A percentile compares a stretch with the other conserved stretches of the same genome.
Conservation (phyloP, 2,113 vertebrate genomes). For the Synodontis membranacea region DNA sequence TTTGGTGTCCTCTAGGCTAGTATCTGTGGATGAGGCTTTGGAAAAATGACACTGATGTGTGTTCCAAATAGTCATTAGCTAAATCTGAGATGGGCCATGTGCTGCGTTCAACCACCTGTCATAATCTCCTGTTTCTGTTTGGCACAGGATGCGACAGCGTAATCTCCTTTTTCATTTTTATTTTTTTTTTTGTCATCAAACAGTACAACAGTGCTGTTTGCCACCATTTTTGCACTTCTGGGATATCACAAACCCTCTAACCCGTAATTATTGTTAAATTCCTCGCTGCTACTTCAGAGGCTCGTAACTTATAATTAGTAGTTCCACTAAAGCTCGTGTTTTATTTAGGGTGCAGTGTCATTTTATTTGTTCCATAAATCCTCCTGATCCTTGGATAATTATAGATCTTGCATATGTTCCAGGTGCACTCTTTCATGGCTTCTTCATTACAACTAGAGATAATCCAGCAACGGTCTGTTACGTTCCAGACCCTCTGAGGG, state of each 20-base stretch:
- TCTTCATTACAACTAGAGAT: not conserved
- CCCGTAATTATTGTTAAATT: conserved; percentile 8
- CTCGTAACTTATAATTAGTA: conserved; percentile 7
- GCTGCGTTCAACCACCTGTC: not conserved
- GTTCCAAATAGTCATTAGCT: not conserved
- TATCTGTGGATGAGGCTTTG: not conserved
- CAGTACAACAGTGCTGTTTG: not conserved
- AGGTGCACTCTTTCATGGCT: not conserved
- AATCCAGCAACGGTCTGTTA: not conserved
- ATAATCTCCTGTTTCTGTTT: not conserved
- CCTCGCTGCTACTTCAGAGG: not conserved
- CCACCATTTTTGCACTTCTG: not conserved
- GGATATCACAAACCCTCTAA: not conserved
- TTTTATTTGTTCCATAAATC: conserved; percentile 15
- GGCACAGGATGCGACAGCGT: not conserved
- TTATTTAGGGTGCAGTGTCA: not conserved
- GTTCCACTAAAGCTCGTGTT: conserved; percentile 12
- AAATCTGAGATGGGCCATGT: not conserved
- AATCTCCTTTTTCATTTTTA: not conserved
- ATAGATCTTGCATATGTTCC: conserved; percentile 11
- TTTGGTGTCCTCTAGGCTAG: not conserved
- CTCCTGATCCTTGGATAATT: not conserved
- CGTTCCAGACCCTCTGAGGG: not conserved
- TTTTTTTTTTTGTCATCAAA: not conserved
- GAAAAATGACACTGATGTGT: not conserved